Evolutionary conservation across 2,888 invertebrate species (phyloP).

Genomic region (Kuschelorhynchus macadamiae): DNA sequence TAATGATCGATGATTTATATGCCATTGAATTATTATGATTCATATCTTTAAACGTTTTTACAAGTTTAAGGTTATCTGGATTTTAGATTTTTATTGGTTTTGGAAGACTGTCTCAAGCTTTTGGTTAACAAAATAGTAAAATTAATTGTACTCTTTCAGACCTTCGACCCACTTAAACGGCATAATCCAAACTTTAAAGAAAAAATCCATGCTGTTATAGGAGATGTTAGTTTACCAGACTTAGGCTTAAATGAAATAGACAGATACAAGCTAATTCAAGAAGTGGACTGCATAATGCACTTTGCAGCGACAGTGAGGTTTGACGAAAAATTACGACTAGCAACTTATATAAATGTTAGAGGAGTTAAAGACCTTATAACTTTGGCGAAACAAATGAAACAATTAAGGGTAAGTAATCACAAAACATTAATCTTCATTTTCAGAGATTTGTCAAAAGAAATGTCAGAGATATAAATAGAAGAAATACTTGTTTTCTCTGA

Average conservation of each 20-base stretch:
- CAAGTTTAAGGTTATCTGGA: too few relatives aligned
- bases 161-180: constrained; percentile 65
- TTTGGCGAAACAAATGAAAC: constrained; percentile 76
- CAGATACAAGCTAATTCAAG: constrained; percentile 65
- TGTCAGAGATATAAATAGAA: too few relatives aligned
- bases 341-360: constrained; percentile 79
- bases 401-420: constrained; percentile 72
- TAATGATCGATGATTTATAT: too few relatives aligned
- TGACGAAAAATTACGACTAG: constrained; percentile 78
- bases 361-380: constrained; percentile 76
- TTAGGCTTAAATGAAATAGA: constrained; percentile 72
- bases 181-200: constrained; percentile 70
- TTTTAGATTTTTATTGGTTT: too few relatives aligned
- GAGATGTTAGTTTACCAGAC: constrained; percentile 72
- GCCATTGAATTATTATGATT: too few relatives aligned
- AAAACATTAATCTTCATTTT: background rate
- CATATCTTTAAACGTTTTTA: too few relatives aligned
- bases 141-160: constrained; percentile 49
- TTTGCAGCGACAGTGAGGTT: constrained; percentile 84
- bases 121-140: background rate
- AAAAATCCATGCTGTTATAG: constrained; percentile 73
- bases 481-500: too few relatives aligned
- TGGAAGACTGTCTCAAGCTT: too few relatives aligned
- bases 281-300: constrained; percentile 79
- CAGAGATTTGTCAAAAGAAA: background rate